Percentiles rank a stretch among this genome's conserved stretches.
phyloP scores from a whole-genome alignment of 2,888 invertebrate species.

The Trypoxylon attenuatum region DNA sequence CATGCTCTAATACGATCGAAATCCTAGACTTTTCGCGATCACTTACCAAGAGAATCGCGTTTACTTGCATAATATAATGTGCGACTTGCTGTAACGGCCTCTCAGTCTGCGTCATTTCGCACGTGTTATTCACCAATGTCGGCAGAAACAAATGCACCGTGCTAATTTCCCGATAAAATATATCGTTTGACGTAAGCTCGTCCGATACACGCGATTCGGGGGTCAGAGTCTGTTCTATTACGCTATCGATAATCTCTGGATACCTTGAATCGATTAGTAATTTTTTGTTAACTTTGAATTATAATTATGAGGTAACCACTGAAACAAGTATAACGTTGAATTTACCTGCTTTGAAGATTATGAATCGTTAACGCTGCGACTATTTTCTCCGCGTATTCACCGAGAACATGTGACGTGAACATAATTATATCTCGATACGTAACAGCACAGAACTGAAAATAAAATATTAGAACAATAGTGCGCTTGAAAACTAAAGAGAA shows the following conservation, averaged over 20 bases:
- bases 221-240: constrained; percentile 63
- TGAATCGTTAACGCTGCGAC: constrained; percentile 84
- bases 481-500: too few relatives aligned
- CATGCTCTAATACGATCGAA: neutral
- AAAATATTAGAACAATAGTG: too few relatives aligned
- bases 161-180: constrained; percentile 85
- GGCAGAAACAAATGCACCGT: constrained; percentile 81
- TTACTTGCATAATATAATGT: constrained; percentile 68
- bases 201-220: constrained; percentile 65
- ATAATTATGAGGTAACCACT: neutral
- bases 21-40: neutral
- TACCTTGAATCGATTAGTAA: constrained; percentile 46
- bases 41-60: constrained; percentile 68
- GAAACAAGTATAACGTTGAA: neutral
- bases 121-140: constrained; percentile 79
- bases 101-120: constrained; percentile 79
- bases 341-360: constrained; percentile 78
- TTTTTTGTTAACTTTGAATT: neutral
- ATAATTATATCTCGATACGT: constrained; percentile 75
- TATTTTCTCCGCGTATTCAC: constrained; percentile 88
- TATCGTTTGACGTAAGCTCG: constrained; percentile 81
- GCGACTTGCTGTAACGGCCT: constrained; percentile 78
- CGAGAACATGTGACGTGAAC: constrained; percentile 78
- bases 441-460: constrained; percentile 75
- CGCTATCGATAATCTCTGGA: constrained; percentile 62